Evolutionary conservation across 2,797 vertebrate species (phyloP).

Genomic region (Eospalax fontanierii): DNA sequence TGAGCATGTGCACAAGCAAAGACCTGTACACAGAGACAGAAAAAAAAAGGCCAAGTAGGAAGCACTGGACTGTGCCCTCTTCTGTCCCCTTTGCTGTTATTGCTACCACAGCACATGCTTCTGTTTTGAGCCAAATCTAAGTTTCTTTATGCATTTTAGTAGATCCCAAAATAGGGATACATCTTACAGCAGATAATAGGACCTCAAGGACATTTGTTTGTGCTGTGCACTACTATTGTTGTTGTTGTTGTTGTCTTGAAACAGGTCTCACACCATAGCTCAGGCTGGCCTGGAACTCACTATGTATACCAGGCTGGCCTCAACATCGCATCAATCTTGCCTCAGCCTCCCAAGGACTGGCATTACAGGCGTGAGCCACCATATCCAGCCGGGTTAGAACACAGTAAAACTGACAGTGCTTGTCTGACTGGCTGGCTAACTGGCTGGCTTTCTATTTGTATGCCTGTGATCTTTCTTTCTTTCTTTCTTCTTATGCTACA

Average conservation of each 20-base stretch:
- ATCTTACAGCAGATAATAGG: neutral
- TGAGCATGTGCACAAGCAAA: neutral
- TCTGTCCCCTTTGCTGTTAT: accelerated
- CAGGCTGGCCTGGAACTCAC: neutral
- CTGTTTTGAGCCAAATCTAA: neutral
- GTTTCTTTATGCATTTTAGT: neutral
- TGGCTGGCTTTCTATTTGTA: neutral
- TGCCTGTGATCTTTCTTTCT: neutral
- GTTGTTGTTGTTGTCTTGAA: neutral
- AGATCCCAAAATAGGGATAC: neutral
- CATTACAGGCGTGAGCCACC: neutral
- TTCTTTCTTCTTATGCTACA: neutral
- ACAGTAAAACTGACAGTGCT: neutral
- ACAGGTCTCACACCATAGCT: neutral
- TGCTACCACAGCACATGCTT: accelerated
- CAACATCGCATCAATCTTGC: neutral
- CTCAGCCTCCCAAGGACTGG: neutral
- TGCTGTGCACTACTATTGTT: neutral
- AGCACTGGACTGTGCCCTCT: no score
- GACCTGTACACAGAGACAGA: neutral
- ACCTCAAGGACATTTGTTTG: neutral
- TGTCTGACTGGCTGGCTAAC: neutral
- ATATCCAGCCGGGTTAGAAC: neutral
- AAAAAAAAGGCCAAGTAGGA: neutral
- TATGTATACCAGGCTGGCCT: neutral